Percentiles rank a stretch among this genome's conserved stretches.
phyloP scores from a whole-genome alignment of 2,888 invertebrate genomes.

The Lutraria lutraria region DNA sequence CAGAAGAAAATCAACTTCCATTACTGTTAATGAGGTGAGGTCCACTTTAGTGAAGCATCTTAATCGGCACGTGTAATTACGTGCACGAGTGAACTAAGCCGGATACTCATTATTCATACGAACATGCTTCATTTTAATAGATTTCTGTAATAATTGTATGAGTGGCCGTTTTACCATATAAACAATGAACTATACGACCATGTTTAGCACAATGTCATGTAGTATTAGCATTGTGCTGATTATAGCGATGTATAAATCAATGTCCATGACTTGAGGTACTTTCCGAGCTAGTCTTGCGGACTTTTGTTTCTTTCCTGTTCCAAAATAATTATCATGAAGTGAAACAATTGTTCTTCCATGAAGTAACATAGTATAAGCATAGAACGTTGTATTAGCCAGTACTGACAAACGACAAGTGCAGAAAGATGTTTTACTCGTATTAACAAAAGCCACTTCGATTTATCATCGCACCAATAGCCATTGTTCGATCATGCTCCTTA shows the following conservation, averaged over 20 bases:
- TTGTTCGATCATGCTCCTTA: too few species aligned
- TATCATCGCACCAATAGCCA: too few species aligned
- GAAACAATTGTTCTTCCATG: too few species aligned
- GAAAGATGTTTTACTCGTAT: too few species aligned
- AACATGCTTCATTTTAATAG: background rate
- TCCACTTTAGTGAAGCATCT: background rate
- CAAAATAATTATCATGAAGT: too few species aligned
- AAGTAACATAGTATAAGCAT: too few species aligned
- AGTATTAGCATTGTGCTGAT: background rate
- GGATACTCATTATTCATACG: conserved; percentile 2
- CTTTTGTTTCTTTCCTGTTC: too few species aligned
- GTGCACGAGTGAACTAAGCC: conserved; percentile 9
- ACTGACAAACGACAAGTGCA: too few species aligned
- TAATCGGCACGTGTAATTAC: conserved; percentile 17
- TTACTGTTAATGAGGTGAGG: background rate
- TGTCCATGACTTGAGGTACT: background rate
- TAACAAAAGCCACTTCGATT: too few species aligned
- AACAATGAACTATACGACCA: background rate
- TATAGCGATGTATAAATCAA: background rate
- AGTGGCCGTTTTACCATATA: background rate
- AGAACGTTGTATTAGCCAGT: too few species aligned
- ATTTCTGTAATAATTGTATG: background rate
- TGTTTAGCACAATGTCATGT: too few species aligned
- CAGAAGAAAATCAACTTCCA: background rate
- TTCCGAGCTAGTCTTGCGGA: too few species aligned